A percentile compares a stretch with the other conserved stretches of the same genome.
Conservation (phyloP, 2,888 invertebrate genomes). For the Melinaea menophilus region DNA sequence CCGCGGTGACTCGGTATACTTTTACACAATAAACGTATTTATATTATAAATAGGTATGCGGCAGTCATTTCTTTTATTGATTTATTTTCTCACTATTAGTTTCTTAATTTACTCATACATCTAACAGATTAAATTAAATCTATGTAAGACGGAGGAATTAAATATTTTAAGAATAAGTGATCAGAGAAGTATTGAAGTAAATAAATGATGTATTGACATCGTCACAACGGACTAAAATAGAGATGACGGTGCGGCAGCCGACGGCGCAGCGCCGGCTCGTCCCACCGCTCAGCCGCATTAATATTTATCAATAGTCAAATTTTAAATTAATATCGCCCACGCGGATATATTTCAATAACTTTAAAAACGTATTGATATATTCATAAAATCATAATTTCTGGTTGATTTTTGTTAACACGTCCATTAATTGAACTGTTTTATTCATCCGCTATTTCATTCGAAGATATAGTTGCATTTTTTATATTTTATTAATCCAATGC, state of each 20-base stretch:
- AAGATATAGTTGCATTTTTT: no score
- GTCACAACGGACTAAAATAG: conserved; percentile 51
- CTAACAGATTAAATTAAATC: no score
- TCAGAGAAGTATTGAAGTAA: conserved; percentile 16
- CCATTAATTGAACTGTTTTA: no score
- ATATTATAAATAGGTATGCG: no score
- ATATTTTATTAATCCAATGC: no score
- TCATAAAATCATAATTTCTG: conserved; percentile 1
- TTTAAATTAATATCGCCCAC: conserved; percentile 49
- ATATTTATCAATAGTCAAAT: conserved; percentile 45
- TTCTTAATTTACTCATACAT: no score
- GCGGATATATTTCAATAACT: conserved; percentile 28
- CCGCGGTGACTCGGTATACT: conserved; percentile 7
- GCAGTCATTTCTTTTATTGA: no score
- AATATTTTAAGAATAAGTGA: no score
- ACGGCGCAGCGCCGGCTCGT: conserved; percentile 34
- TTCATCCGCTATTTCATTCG: no score
- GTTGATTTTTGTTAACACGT: no score
- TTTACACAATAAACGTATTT: background rate
- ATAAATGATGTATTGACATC: conserved; percentile 20
- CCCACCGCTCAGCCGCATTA: conserved; percentile 51
- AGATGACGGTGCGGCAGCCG: conserved; percentile 49
- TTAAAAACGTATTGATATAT: conserved; percentile 4
- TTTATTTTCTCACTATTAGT: no score
- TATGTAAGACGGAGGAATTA: no score